phyloP scores from a whole-genome alignment of 2,888 invertebrate genomes.

The Cybosia mesomella region DNA sequence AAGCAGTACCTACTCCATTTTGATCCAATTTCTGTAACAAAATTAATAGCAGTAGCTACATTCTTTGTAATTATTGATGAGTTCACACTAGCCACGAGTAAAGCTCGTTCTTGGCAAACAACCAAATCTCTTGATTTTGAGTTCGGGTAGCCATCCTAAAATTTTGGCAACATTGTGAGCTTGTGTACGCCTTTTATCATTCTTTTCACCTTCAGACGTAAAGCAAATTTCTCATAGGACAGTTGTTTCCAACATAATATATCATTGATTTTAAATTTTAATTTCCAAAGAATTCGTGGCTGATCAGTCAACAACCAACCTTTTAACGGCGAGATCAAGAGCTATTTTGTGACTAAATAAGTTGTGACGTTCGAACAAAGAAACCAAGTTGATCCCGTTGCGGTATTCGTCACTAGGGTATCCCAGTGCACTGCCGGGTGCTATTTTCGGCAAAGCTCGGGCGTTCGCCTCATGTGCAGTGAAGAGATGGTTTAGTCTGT shows the following conservation, averaged over 20 bases:
- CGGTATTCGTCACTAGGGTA: constrained; percentile 79
- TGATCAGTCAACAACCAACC: not conserved
- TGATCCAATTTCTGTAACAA: not conserved
- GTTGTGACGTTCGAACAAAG: constrained; percentile 66
- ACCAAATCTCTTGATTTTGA: constrained; percentile 75
- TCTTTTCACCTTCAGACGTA: constrained; percentile 78
- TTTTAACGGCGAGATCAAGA: constrained; percentile 13
- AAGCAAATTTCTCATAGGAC: constrained; percentile 54
- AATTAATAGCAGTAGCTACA: constrained; percentile 17
- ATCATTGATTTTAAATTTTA: not conserved
- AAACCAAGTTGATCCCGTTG: constrained; percentile 58
- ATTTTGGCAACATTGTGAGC: constrained; percentile 75
- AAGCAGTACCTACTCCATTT: not conserved
- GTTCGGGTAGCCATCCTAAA: constrained; percentile 64
- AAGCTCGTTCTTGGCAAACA: constrained; percentile 63
- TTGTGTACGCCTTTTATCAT: constrained; percentile 68
- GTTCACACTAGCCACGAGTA: constrained; percentile 36
- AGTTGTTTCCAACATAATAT: constrained; percentile 42
- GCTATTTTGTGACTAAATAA: constrained; percentile 51
- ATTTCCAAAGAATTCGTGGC: not conserved
- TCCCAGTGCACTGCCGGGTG: constrained; percentile 83
- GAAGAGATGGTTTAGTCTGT: constrained; percentile 71
- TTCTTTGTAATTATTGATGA: constrained; percentile 49
- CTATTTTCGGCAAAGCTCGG: constrained; percentile 82
- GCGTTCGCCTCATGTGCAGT: constrained; percentile 79